phyloP scores from a whole-genome alignment of 2,113 vertebrate genomes.

The Lates calcarifer region DNA sequence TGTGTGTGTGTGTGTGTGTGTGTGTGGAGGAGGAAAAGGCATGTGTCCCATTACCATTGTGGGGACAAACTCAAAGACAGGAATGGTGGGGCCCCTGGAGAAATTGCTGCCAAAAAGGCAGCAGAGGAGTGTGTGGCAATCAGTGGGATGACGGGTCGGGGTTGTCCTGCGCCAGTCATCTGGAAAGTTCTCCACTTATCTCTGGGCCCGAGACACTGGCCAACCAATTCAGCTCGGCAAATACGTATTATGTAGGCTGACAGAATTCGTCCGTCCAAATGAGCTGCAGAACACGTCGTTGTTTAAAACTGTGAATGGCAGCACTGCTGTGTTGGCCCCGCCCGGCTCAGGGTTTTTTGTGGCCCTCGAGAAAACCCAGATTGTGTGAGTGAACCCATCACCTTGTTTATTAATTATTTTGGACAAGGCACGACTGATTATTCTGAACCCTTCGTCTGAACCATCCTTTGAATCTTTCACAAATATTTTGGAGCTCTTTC shows the following conservation, averaged over 20 bases:
- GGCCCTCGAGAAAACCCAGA: constrained; percentile 52
- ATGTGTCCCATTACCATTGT: constrained; percentile 80
- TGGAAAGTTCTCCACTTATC: constrained; percentile 83
- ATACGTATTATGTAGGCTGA: constrained; percentile 69
- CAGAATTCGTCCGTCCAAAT: constrained; percentile 72
- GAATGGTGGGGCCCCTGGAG: constrained; percentile 76
- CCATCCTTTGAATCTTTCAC: neutral
- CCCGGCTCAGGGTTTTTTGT: constrained; percentile 49
- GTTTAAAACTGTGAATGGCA: constrained; percentile 59
- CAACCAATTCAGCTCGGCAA: constrained; percentile 67
- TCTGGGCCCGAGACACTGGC: constrained; percentile 66
- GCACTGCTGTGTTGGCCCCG: constrained; percentile 24
- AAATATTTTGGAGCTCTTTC: neutral
- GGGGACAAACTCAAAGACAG: constrained; percentile 77
- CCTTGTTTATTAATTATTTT: constrained; percentile 57
- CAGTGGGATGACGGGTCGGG: constrained; percentile 76
- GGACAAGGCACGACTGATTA: constrained; percentile 42
- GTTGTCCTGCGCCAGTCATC: constrained; percentile 82
- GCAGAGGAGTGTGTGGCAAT: constrained; percentile 80
- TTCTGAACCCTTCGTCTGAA: constrained; percentile 2
- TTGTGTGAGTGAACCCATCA: constrained; percentile 59
- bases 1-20: constrained; percentile 51
- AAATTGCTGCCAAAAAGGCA: constrained; percentile 83
- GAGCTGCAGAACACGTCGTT: constrained; percentile 62
- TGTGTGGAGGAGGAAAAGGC: constrained; percentile 52